A percentile compares a stretch with the other conserved stretches of the same genome.
Conservation (phyloP, 2,888 invertebrate genomes). For the Plemyria rubiginata region DNA sequence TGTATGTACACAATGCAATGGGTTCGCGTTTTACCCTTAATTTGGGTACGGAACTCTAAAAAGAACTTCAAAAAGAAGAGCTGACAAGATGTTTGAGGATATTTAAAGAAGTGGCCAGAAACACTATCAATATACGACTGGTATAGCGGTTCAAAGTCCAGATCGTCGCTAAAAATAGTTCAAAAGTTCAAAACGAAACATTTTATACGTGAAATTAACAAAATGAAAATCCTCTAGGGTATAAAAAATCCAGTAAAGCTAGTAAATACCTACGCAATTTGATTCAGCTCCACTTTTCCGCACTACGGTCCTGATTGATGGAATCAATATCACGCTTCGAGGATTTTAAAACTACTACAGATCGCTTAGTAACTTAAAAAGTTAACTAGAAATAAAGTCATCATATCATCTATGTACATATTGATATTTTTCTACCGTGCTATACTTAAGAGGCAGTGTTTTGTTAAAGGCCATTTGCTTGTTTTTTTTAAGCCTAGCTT, state of each 20-base stretch:
- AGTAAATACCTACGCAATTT: constrained; percentile 23
- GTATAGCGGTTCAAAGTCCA: too few relatives aligned
- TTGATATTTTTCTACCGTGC: not conserved
- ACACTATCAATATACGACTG: too few relatives aligned
- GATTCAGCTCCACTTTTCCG: constrained; percentile 23
- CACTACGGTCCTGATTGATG: constrained; percentile 47
- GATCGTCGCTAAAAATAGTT: too few relatives aligned
- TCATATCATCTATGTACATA: not conserved
- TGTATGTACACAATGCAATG: too few relatives aligned
- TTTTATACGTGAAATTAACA: not conserved
- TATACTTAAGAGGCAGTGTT: not conserved
- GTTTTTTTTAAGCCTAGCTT: too few relatives aligned
- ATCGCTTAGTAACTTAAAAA: constrained; percentile 30
- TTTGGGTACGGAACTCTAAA: too few relatives aligned
- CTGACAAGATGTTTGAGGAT: too few relatives aligned
- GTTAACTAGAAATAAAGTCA: constrained; percentile 15
- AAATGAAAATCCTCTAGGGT: constrained; percentile 1
- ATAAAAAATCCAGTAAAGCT: constrained; percentile 8
- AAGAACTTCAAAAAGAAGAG: too few relatives aligned
- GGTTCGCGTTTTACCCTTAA: too few relatives aligned
- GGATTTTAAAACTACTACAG: constrained; percentile 51
- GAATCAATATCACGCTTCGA: constrained; percentile 55
- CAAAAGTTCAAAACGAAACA: too few relatives aligned
- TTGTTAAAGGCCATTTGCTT: not conserved
- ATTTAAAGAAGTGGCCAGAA: too few relatives aligned